These are phyloP conservation scores for Cheirogaleus medius DNA, from an alignment of 2,113 vertebrate genomes.

Conservation along the genomic window DNA sequence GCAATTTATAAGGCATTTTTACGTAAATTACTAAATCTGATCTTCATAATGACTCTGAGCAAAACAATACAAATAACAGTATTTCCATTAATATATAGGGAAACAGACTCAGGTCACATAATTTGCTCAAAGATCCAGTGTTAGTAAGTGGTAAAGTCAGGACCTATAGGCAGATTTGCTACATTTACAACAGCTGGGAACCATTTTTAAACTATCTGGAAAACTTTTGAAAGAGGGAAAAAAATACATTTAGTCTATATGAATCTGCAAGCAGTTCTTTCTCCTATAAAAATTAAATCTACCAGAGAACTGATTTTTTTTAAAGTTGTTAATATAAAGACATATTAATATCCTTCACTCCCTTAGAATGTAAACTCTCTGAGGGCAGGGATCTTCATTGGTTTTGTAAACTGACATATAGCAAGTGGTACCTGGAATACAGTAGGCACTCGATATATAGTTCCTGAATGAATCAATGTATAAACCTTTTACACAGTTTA, in stretches of 20 bases:
- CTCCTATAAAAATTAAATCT: constrained; percentile 1
- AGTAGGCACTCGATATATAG: not conserved
- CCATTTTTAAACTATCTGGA: not conserved
- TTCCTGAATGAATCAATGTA: not conserved
- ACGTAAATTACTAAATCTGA: not conserved
- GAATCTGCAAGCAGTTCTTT: constrained; percentile 30
- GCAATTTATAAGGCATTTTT: constrained; percentile 3
- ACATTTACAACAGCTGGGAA: not conserved
- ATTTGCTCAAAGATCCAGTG: not conserved
- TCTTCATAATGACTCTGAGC: not conserved
- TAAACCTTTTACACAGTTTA: not conserved
- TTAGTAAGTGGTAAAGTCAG: not conserved
- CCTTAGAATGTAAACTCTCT: not conserved
- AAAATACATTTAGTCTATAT: not conserved
- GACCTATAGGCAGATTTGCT: not conserved
- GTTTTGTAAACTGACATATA: not conserved
- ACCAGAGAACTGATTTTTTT: not conserved
- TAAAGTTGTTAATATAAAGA: not conserved
- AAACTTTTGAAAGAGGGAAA: not conserved
- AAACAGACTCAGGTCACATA: not conserved
- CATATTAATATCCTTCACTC: not conserved
- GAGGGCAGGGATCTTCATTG: not conserved
- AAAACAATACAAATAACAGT: not conserved
- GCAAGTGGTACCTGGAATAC: not conserved
- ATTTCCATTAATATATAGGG: not conserved